These are phyloP conservation scores for Dendrolimus kikuchii DNA, from an alignment of 1,140 invertebrate species.

Conservation along the genomic window DNA sequence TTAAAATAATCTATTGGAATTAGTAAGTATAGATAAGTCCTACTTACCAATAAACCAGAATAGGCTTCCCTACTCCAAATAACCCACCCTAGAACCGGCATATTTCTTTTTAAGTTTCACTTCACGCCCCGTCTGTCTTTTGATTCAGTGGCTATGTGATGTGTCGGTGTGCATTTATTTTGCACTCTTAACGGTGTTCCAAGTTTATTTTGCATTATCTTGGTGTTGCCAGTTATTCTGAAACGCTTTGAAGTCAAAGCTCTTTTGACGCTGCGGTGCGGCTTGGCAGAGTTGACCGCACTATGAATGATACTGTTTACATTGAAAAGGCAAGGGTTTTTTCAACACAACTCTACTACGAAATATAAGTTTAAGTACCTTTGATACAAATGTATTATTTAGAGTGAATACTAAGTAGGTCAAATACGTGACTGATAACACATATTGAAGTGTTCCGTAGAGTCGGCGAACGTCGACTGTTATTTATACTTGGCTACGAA, in stretches of 20 bases:
- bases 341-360: constrained; percentile 5
- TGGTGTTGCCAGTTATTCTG: constrained; percentile 49
- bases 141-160: constrained; percentile 68
- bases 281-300: constrained; percentile 52
- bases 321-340: constrained; percentile 27
- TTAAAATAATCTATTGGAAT: too few relatives aligned
- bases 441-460: too few relatives aligned
- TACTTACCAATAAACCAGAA: constrained; percentile 47
- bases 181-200: constrained; percentile 56
- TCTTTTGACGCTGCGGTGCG: constrained; percentile 50
- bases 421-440: too few relatives aligned
- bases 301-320: constrained; percentile 52
- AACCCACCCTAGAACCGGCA: constrained; percentile 39
- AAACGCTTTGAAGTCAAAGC: constrained; percentile 63
- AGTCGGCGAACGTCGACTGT: too few relatives aligned
- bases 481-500: too few relatives aligned
- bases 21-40: too few relatives aligned
- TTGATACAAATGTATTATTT: too few relatives aligned
- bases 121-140: constrained; percentile 64
- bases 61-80: constrained; percentile 30
- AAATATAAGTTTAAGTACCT: too few relatives aligned
- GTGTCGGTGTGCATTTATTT: constrained; percentile 65
- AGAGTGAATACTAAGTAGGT: too few relatives aligned
- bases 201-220: constrained; percentile 66
- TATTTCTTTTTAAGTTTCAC: constrained; percentile 66